A percentile compares a stretch with the other conserved stretches of the same genome.
These are phyloP conservation scores for Tragelaphus imberbis DNA, from an alignment of 2,113 vertebrate species.

Conservation along the genomic window DNA sequence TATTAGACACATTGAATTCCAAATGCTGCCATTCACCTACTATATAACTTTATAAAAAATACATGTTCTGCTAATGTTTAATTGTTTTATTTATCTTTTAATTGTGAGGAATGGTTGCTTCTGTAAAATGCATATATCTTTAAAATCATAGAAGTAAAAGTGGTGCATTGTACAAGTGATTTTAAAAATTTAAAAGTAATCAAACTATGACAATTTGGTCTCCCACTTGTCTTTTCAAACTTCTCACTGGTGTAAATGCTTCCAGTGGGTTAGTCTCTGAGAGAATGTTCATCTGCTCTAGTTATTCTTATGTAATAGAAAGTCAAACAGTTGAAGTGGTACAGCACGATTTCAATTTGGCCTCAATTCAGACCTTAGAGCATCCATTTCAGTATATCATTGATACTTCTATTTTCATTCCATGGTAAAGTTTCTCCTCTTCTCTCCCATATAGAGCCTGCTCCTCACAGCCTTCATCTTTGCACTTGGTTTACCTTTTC, in stretches of 20 bases:
- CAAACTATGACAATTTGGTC: background rate
- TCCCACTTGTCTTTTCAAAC: background rate
- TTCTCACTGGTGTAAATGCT: background rate
- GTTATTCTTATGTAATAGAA: background rate
- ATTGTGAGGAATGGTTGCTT: background rate
- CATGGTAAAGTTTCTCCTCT: background rate
- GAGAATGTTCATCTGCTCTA: background rate
- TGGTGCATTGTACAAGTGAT: background rate
- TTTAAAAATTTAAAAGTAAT: background rate
- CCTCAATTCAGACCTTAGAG: background rate
- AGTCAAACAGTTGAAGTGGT: background rate
- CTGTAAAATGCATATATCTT: background rate
- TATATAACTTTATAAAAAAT: background rate
- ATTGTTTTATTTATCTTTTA: background rate
- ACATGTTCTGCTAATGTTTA: background rate
- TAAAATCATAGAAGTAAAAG: background rate
- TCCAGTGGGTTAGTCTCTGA: background rate
- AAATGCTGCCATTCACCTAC: background rate
- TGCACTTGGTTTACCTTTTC: background rate
- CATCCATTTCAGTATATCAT: background rate
- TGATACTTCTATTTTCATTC: background rate
- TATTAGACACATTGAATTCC: background rate
- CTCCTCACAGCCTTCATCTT: background rate
- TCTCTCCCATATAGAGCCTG: background rate
- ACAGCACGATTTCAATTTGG: fast-evolving